phyloP scores from a whole-genome alignment of 2,113 vertebrate species.

The Gymnobelideus leadbeateri region DNA sequence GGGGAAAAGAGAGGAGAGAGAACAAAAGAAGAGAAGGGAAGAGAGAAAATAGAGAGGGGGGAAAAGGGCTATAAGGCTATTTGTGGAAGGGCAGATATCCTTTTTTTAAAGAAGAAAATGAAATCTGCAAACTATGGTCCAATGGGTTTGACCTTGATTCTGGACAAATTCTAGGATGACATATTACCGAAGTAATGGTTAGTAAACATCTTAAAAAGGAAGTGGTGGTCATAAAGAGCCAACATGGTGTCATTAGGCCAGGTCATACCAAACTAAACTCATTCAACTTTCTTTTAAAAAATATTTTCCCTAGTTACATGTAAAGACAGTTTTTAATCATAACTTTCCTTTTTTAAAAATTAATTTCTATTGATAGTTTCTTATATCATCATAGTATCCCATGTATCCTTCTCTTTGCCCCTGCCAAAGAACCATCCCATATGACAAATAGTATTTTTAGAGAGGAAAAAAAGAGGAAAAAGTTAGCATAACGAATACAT shows the following conservation, averaged over 20 bases:
- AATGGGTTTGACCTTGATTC: not conserved
- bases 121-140: not conserved
- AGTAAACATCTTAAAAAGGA: not conserved
- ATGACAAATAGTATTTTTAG: not conserved
- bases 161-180: not conserved
- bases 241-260: not conserved
- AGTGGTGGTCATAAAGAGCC: not conserved
- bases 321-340: not conserved
- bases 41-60: too few species aligned
- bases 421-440: not conserved
- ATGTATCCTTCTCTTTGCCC: not conserved
- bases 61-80: not conserved
- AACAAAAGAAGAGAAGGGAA: not conserved
- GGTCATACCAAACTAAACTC: not conserved
- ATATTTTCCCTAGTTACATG: not conserved
- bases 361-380: not conserved
- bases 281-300: not conserved
- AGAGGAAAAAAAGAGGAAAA: not conserved
- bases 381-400: not conserved
- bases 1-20: not conserved
- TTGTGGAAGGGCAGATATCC: not conserved
- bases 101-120: not conserved
- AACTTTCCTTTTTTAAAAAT: not conserved
- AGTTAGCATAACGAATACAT: not conserved
- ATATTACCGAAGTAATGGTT: not conserved